Percentiles rank a stretch among this genome's conserved stretches.
These are phyloP conservation scores for Andrena minutula DNA, from an alignment of 2,888 invertebrate genomes.

Conservation along the genomic window DNA sequence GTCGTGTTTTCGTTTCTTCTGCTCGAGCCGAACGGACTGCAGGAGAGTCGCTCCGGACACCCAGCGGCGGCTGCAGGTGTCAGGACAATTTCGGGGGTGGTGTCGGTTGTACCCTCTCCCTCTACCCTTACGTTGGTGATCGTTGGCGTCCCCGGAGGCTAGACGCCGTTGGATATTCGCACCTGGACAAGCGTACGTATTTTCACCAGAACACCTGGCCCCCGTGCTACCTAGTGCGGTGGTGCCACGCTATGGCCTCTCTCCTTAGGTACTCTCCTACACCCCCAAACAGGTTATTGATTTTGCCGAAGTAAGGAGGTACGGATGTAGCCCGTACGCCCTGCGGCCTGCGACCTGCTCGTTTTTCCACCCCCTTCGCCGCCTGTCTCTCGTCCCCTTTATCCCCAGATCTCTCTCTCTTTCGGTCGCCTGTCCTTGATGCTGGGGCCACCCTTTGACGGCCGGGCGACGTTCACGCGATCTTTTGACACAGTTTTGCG, in stretches of 20 bases:
- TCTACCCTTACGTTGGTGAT: conserved; percentile 15
- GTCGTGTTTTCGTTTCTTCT: conserved; percentile 13
- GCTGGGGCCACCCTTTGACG: conserved; percentile 49
- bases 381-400: conserved; percentile 26
- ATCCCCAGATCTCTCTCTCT: conserved; percentile 13
- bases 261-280: conserved; percentile 80
- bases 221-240: conserved; percentile 62
- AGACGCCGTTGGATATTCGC: conserved; percentile 53
- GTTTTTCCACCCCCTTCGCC: conserved; percentile 61
- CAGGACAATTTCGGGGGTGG: conserved; percentile 51
- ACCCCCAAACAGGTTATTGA: conserved; percentile 82
- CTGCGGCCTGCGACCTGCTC: conserved; percentile 75
- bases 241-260: conserved; percentile 70
- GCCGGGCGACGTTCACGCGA: conserved; percentile 51
- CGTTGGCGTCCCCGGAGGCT: conserved; percentile 29
- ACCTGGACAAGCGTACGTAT: conserved; percentile 66
- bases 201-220: conserved; percentile 54
- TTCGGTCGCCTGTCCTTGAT: conserved; percentile 64
- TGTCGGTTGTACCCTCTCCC: conserved; percentile 23
- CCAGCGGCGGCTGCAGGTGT: conserved; percentile 55
- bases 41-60: neutral
- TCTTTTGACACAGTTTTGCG: conserved; percentile 47
- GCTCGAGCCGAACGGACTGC: neutral
- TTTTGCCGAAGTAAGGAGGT: conserved; percentile 81
- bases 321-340: conserved; percentile 78